Evolutionary conservation across 2,888 invertebrate genomes (phyloP), one percentile per base, ranked within the genome.

Genomic region (Coelinius sp.): DNA sequence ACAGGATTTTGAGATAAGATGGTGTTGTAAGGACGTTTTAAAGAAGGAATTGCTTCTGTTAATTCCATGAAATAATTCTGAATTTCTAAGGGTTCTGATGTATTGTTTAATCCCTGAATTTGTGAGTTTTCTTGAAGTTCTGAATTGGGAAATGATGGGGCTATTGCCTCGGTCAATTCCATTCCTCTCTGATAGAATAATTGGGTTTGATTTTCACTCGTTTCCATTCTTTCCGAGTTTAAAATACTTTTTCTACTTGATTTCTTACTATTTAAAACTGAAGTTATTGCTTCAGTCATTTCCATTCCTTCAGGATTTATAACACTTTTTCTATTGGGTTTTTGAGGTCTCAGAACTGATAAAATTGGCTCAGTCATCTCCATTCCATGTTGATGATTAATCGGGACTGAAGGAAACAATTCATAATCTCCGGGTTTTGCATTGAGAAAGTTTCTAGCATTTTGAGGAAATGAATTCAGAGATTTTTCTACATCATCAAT

Each of bases 151-250:
- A 46, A 8, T 20, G 10, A 14, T n/a, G 35, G 20, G 35, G 73
- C 38, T n/a, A 73, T 10, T 8, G 38, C 62, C 38, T 24, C 24
- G 0, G 17, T 38, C n/a, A 38, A 20, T 12, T 62, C 62, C 62
- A 62, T 62, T 20, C 17, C 22, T 3, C n/a, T 22, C 5, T 41
- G 38, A 10, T 38, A 5, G 12, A 22, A 38, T 10, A 12, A 31
- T 41, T 3, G 66, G n/a, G 17, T 14, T 17, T 44, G 44, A 44
- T 17, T 59, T 72, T 73, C 74, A 14, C 75, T 78, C 22, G 75
- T 63, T 14, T 76, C 74, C 78, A 77, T 76, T 10, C 71, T 68
- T 31, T 53, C 53, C 24, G 68, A 41, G 7, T 68, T 56, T 10
- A 66, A 52, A n/a, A 20, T 53, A 53, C 52, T 56, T 53, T 4